Base-by-base conservation (phyloP, 2,113 vertebrate species). In the Neofelis nebulosa region DNA sequence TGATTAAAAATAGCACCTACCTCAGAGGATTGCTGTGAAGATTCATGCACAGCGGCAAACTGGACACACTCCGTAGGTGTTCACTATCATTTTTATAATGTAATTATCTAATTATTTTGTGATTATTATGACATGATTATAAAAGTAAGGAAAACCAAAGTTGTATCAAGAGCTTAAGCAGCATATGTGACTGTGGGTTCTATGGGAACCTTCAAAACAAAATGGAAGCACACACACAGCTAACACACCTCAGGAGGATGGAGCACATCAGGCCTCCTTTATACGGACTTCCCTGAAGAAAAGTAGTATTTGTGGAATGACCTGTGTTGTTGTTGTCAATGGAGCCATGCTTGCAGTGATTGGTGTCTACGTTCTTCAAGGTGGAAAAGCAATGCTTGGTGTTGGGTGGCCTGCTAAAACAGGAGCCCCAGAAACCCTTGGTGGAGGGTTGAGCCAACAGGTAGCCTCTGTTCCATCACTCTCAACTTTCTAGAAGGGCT, bases 51-150 rank as follows among this genome's bases (percentile, higher is more conserved):
- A 0, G 33, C 11, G 27, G 31, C 61, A 9, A 3, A 16, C 1
- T 29, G 41, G 23, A 57, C 2, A 23, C 7, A 2, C 0, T 36
- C 12, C 15, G 1, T 1, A 4, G 38, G 12, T 9, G 6, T 12
- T 61, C 61, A 27, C 38, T 31, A 1, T 5, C 55, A 31, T 66
- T 50, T 41, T 61, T 61, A 61, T 16, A 52, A 29, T 31, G 7
- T 14, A 23, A 78, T 82, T 15, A 55, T 4, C 45, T 25, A 9
- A 48, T 13, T 33, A 48, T 41, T 63, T 50, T 95, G 12, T 61
- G 19, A 55, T 92, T 21, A 45, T 19, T 21, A 25, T n/a, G 69
- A 31, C 48, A 65, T n/a, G 5, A 82, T 52, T 82, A 25, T 73
- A 92, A 84, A 92, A 84, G 36, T 3, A 50, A 13, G 57, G 38